Evolutionary conservation across 2,113 vertebrate genomes (phyloP), one percentile per base, ranked within the genome.

Genomic region (Machaerirhynchus nigripectus): DNA sequence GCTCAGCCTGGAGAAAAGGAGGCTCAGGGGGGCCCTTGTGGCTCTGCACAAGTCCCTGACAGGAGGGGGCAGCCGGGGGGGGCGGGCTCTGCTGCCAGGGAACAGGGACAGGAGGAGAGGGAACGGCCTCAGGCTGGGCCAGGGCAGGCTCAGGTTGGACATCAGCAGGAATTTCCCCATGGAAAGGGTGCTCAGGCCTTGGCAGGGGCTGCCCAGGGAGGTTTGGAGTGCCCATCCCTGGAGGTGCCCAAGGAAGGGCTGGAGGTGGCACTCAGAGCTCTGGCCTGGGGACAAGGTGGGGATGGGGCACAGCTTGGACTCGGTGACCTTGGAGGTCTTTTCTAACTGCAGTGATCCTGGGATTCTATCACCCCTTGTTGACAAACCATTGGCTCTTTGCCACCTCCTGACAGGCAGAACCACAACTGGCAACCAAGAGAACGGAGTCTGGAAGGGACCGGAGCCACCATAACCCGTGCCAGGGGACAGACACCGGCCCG

Each of bases 271-370:
- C 68, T 73, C 0, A 1, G 22, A 0, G 31, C 67, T 50, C 35
- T 49, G 57, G 37, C 52, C 21, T 73, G 59, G 35, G 14, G 68
- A 44, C 23, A 39, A 2, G 12, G 23, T 22, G 69, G 20, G 16
- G 28, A 53, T 40, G 0, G 0, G 28, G 40, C 39, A 82, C 6
- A 26, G n/a, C 0, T 4, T 3, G 53, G 9, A 60, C 30, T 53
- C 3, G 0, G 0, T 26, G 52, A 1, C 1, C 61, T 68, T 15
- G 26, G 17, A 60, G 7, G 7, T 9, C 47, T 55, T 47, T 68
- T 55, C 61, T 63, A 76, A 15, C 16, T n/a, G 33, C 6, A 40
- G 2, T 2, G 8, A 42, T 8, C 24, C 37, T n/a, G 37, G 42
- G 19, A 59, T 74, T 84, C 24, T 6, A 1, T 42, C 59, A 53